Base-by-base conservation (phyloP, 2,113 vertebrate genomes). In the Pomatorhinus ruficollis region DNA sequence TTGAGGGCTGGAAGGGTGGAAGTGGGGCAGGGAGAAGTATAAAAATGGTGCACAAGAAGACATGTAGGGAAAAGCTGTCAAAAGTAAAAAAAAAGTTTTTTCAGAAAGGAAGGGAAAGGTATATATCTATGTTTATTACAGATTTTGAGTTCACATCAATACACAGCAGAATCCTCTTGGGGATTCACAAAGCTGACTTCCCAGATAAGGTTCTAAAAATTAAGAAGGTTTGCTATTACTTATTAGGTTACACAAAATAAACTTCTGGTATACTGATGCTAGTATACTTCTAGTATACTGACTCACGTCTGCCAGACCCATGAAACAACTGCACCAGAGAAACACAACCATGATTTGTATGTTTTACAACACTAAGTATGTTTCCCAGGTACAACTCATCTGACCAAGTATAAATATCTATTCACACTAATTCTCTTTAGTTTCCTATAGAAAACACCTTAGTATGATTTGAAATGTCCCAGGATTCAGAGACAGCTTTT, bases 1-100 rank as follows among this genome's bases (percentile, higher is more conserved):
- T 1, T 52, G 40, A 76, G 40, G 22, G 17, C 27, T 79, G 10
- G 37, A 84, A 85, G 76, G 31, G 22, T 0, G 0, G 15, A 5
- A 86, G 14, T 25, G 27, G 4, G 3, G 6, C 0, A 0, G 15
- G 12, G 8, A 82, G 12, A 74, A 84, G 12, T 40, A 82, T 17
- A 76, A 90, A 88, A 83, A 57, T 14, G 3, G 4, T 52, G 9
- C 21, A 59, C 12, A 78, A 27, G 14, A 71, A 54, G 49, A 82
- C 15, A 94, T 2, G 61, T 2, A 64, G 6, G 4, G 28, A 83
- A 88, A 88, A 92, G 53, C 4, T 52, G 23, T 31, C 8, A 40
- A 75, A 87, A 89, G 10, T 6, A 42, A 25, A 49, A 78, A 78
- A 21, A 31, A 4, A 50, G 2, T 69, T 28, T 53, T 89, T 89